phyloP scores from a whole-genome alignment of 2,113 vertebrate species.

The Dermatemys mawii region DNA sequence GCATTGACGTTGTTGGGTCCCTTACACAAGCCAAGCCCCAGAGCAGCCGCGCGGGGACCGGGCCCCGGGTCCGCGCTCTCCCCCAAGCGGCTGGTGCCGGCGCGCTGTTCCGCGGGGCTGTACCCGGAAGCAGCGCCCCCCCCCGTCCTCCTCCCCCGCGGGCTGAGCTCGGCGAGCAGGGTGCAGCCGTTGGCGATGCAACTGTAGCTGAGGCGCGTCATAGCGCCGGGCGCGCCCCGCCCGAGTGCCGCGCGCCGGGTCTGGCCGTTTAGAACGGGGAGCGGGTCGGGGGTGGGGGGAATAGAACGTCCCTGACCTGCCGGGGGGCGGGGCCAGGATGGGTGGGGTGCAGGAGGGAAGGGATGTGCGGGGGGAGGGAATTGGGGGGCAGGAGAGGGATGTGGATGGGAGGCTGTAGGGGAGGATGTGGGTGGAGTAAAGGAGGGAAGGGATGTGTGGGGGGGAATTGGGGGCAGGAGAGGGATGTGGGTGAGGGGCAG shows the following conservation, averaged over 20 bases:
- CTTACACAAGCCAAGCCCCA: no score
- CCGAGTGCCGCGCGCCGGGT: not conserved
- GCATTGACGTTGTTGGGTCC: not conserved
- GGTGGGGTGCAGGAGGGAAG: no score
- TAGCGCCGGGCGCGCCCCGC: not conserved
- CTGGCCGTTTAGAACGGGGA: not conserved
- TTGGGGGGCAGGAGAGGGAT: no score
- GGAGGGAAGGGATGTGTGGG: no score
- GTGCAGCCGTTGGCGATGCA: conserved; percentile 46
- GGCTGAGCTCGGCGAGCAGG: conserved; percentile 50
- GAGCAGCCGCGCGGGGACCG: not conserved
- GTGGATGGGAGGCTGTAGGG: no score
- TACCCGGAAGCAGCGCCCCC: conserved; percentile 60
- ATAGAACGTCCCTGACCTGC: not conserved
- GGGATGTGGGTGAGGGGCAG: not conserved
- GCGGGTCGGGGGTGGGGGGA: not conserved
- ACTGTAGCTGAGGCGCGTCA: conserved; percentile 58
- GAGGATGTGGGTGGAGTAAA: no score
- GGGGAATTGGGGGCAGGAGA: no score
- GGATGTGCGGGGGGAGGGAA: no score
- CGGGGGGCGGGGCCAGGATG: not conserved
- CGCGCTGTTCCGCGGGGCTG: not conserved
- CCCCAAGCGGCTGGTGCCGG: not conserved
- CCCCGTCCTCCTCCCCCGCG: no score
- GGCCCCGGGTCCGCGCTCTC: not conserved